Conservation (phyloP, 92 coral and sea anemone genomes). For the Muricea muricata region DNA sequence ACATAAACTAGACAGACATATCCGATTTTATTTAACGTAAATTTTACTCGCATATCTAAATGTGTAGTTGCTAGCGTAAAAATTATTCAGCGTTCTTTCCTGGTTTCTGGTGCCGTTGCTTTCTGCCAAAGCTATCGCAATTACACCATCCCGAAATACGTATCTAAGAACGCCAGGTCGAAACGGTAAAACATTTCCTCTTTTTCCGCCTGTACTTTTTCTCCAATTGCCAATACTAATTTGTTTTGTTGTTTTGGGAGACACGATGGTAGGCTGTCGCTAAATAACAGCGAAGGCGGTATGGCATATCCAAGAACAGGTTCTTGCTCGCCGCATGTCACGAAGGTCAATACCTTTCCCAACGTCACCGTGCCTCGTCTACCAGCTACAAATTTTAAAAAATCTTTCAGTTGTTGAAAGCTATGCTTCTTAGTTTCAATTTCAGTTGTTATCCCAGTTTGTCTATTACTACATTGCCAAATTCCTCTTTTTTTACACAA, state of each 20-base stretch:
- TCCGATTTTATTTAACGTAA: too few species aligned
- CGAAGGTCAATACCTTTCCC: constrained; percentile 47
- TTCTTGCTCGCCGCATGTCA: constrained; percentile 58
- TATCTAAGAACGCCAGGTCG: constrained; percentile 52
- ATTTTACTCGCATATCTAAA: too few species aligned
- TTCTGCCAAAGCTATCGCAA: too few species aligned
- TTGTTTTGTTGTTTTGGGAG: constrained; percentile 66
- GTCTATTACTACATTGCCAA: too few species aligned
- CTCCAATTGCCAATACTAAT: constrained; percentile 37
- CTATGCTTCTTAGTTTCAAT: too few species aligned
- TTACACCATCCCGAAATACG: constrained; percentile 56
- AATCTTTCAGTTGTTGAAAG: too few species aligned
- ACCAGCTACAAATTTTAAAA: constrained; percentile 57
- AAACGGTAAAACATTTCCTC: constrained; percentile 39
- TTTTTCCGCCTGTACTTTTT: constrained; percentile 14
- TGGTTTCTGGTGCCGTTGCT: too few species aligned
- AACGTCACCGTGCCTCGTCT: constrained; percentile 52
- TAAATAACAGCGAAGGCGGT: constrained; percentile 45
- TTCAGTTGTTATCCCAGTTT: too few species aligned
- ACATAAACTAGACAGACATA: too few species aligned
- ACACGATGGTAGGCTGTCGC: constrained; percentile 35
- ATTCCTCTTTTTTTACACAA: too few species aligned
- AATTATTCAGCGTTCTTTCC: too few species aligned
- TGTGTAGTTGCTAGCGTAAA: too few species aligned
- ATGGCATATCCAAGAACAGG: constrained; percentile 58